Evolutionary conservation across 2,888 invertebrate genomes (phyloP), one percentile per base, ranked within the genome.

Genomic region (Druceiella hillmani): DNA sequence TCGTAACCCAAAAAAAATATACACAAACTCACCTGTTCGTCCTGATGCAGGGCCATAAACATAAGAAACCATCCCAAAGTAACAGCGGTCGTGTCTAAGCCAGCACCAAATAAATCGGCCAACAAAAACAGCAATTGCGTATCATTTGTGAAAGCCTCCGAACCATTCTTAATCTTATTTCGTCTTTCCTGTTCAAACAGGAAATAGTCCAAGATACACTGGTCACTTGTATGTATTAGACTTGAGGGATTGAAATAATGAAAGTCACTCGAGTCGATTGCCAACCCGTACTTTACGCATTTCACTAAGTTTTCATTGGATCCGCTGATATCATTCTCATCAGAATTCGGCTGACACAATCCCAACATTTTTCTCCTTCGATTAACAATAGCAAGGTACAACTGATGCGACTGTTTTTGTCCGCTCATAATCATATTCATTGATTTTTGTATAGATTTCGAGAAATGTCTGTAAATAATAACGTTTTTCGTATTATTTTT

Each of bases 61-160:
- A 91, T 65, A 10, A 91, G 59, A 52, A 86, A 82, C 92, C 92
- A 92, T 17, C 85, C 73, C 17, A 91, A 55, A 0, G 89, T 87
- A 0, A 83, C 79, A 38, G 87, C 62, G 0, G 88, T 84, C 0
- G 92, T 91, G 52, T 92, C 92, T 33, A 88, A 74, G 3, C 89
- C 88, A 9, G 91, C 91, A 1, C 90, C 89, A 54, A 87, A 87
- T 54, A 91, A 67, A 60, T 92, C 92, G 3, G 85, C 85, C 41
- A 90, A 56, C 16, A 90, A 66, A 57, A 83, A 86, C 48, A 79
- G 63, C 53, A 88, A 65, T 55, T 92, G 90, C 36, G 76, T 71
- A 47, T 78, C 73, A 10, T 68, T 78, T 54, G 81, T 81, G 48
- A 74, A 75, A 34, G 58, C 56, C n/a, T 65, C 61, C 3, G 58